These are phyloP conservation scores for Pseudolycoriella hygida DNA, from an alignment of 2,888 invertebrate species.

Conservation along the genomic window DNA sequence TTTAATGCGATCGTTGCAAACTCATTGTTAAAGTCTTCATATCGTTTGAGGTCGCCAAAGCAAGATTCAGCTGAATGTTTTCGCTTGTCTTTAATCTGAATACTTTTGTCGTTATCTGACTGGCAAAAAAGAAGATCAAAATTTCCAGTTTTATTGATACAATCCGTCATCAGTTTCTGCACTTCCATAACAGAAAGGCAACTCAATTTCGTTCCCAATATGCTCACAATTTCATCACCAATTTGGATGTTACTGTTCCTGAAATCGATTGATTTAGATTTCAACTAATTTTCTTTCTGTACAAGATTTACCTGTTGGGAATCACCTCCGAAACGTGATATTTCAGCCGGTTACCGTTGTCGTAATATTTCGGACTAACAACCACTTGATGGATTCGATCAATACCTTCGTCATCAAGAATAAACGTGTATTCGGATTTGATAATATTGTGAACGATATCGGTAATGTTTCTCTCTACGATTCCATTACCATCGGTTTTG, in stretches of 20 bases:
- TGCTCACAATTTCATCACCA: constrained; percentile 55
- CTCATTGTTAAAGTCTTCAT: background rate
- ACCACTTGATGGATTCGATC: constrained; percentile 52
- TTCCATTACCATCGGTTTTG: too few relatives aligned
- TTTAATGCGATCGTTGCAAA: constrained; percentile 4
- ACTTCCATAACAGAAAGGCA: constrained; percentile 48
- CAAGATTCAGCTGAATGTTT: background rate
- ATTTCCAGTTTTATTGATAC: constrained; percentile 29
- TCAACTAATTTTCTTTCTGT: too few relatives aligned
- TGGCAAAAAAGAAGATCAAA: constrained; percentile 49
- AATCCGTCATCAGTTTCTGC: constrained; percentile 37
- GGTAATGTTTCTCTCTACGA: too few relatives aligned
- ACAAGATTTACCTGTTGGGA: constrained; percentile 50
- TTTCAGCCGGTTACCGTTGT: constrained; percentile 37
- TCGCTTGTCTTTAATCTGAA: background rate
- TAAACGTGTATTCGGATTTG: constrained; percentile 4
- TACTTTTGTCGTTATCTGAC: constrained; percentile 10
- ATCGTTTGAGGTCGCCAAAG: background rate
- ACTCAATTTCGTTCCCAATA: constrained; percentile 49
- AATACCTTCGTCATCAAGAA: constrained; percentile 34
- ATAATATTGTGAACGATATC: background rate
- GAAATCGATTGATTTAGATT: too few relatives aligned
- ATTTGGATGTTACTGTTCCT: constrained; percentile 46
- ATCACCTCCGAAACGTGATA: constrained; percentile 55
- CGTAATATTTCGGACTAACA: constrained; percentile 22